These are phyloP conservation scores for Salvelinus sp. DNA, from an alignment of 2,113 vertebrate genomes.

Conservation along the genomic window DNA sequence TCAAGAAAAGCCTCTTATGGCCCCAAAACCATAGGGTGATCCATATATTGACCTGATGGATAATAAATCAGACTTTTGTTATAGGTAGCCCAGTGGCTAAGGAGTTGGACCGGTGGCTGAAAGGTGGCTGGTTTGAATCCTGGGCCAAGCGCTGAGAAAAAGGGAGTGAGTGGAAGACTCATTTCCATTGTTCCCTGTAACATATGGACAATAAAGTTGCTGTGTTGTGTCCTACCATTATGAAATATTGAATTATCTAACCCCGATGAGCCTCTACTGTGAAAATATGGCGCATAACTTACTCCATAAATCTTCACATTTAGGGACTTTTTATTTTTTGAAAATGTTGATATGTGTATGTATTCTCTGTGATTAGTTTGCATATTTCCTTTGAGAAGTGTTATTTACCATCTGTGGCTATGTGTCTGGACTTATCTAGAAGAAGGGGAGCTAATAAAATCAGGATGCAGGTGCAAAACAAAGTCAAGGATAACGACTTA, in stretches of 20 bases:
- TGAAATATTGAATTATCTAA: neutral
- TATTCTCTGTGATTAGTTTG: neutral
- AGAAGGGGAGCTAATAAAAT: slow-evolving; percentile 38
- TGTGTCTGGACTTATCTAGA: slow-evolving; percentile 40
- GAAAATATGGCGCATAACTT: neutral
- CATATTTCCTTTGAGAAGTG: slow-evolving; percentile 29
- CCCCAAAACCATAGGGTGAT: neutral
- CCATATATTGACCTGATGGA: neutral
- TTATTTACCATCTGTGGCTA: neutral
- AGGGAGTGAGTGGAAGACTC: no score
- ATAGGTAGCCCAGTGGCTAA: no score
- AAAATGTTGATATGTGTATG: neutral
- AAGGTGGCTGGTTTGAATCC: no score
- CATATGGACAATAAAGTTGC: neutral
- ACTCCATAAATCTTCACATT: neutral
- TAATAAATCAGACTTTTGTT: no score
- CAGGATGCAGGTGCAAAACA: slow-evolving; percentile 8
- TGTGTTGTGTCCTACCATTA: neutral
- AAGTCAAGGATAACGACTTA: slow-evolving; percentile 44
- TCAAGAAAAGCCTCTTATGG: neutral
- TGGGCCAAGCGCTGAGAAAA: no score
- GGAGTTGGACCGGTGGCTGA: no score
- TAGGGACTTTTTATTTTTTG: neutral
- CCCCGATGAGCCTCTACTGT: neutral
- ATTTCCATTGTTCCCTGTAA: no score